Evolutionary conservation across 1,140 invertebrate species (phyloP), one percentile per base, ranked within the genome.

Genomic region (Heliconius hewitsoni): DNA sequence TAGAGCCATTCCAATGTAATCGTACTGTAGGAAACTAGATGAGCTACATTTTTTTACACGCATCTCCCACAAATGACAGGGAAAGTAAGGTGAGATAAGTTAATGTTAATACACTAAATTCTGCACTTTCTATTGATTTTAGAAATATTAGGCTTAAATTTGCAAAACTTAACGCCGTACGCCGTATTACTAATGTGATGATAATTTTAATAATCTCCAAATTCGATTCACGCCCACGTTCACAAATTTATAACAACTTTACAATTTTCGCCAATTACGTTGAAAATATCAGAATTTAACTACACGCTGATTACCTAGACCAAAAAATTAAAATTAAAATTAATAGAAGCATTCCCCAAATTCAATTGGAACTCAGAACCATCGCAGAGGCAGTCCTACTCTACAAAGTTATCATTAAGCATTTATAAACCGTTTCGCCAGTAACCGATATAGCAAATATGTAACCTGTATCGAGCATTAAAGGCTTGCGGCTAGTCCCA

Each of bases 341-440:
- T 2, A 27, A 66, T n/a, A 23, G 3, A 60, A 60, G 2, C 55
- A 23, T 57, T 57, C 55, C 52, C 52, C 19, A 6, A 55, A 19
- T 6, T 23, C 8, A 9, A 57, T 8, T 57, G 3, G 19, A n/a
- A 57, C 8, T 9, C n/a, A 9, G 2, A 57, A 16, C 57, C 9
- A 27, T 30, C 60, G 6, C 72, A 1, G 8, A 5, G 19, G 50
- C 23, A 16, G 6, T 18, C 16, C 46, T 16, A 46, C 37, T 23
- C 72, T 23, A 23, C 42, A 13, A 23, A 42, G 37, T n/a, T 6
- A n/a, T 46, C 42, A 50, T 73, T 55, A 74, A 57, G 39, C 55
- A 60, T 77, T 73, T 55, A 76, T 76, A 76, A 76, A 76, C 74
- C 57, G 74, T 76, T 76, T 19, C 42, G 57, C 13, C 57, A 39